These are phyloP conservation scores for Atta colombica DNA, from an alignment of 1,140 invertebrate genomes.

Conservation along the genomic window DNA sequence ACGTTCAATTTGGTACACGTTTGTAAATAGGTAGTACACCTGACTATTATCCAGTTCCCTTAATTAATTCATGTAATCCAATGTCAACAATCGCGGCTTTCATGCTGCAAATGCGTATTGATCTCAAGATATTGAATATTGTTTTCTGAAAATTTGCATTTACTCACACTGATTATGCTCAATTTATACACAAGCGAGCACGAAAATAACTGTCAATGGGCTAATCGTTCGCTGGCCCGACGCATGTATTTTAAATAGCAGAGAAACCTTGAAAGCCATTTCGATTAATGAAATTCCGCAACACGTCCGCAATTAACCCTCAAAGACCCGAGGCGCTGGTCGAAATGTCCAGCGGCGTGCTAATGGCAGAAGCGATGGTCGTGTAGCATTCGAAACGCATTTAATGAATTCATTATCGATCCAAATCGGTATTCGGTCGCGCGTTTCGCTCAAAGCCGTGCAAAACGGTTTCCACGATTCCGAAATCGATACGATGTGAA, in stretches of 20 bases:
- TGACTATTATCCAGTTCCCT: background rate
- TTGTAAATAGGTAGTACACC: background rate
- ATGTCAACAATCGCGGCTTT: background rate
- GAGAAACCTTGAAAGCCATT: slow-evolving; percentile 74
- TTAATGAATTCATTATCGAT: slow-evolving; percentile 77
- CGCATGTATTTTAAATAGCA: slow-evolving; percentile 73
- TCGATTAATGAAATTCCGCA: slow-evolving; percentile 79
- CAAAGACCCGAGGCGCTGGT: slow-evolving; percentile 75
- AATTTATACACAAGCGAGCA: slow-evolving; percentile 41
- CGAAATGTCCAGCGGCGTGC: slow-evolving; percentile 71
- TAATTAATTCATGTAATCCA: background rate
- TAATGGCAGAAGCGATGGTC: slow-evolving; percentile 68
- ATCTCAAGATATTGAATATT: background rate
- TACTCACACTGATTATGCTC: slow-evolving; percentile 41
- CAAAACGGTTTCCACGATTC: background rate
- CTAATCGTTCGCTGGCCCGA: slow-evolving; percentile 54
- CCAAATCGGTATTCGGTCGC: slow-evolving; percentile 56
- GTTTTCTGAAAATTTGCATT: background rate
- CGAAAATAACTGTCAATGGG: slow-evolving; percentile 48
- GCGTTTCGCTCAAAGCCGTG: background rate
- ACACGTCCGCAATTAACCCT: slow-evolving; percentile 78
- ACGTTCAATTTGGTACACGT: background rate
- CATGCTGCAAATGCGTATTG: background rate
- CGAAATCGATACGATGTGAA: background rate
- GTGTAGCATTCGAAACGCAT: slow-evolving; percentile 76